These are phyloP conservation scores for Mycteria americana DNA, from an alignment of 2,797 vertebrate genomes.

Conservation along the genomic window DNA sequence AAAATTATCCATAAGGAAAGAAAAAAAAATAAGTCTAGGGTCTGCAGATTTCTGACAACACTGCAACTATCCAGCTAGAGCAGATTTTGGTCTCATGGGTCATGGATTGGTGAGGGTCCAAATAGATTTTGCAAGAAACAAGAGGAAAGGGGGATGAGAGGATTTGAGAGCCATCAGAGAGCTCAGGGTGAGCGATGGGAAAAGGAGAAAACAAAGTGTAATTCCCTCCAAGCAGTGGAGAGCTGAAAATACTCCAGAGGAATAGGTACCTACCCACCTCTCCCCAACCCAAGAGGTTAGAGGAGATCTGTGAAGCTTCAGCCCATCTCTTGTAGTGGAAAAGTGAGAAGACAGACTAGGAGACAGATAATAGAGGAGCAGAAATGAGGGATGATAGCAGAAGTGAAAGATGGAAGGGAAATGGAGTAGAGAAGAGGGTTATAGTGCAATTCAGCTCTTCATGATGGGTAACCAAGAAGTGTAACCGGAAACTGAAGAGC, in stretches of 20 bases:
- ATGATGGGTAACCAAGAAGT: background rate
- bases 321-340: background rate
- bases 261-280: background rate
- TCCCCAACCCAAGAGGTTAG: background rate
- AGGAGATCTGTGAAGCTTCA: background rate
- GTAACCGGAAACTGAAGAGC: background rate
- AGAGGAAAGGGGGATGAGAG: background rate
- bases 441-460: background rate
- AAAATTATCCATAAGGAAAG: background rate
- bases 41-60: background rate
- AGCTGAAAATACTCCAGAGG: background rate
- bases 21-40: background rate
- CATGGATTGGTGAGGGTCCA: background rate
- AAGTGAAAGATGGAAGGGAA: background rate
- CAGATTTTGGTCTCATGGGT: background rate
- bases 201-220: background rate
- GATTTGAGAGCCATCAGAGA: background rate
- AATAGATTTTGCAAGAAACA: background rate
- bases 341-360: background rate
- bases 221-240: background rate
- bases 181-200: background rate
- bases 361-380: background rate
- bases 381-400: background rate
- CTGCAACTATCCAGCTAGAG: background rate
- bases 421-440: background rate